Evolutionary conservation across 2,113 vertebrate species (phyloP), one percentile per base, ranked within the genome.

Genomic region (Gallinago jamesoni): DNA sequence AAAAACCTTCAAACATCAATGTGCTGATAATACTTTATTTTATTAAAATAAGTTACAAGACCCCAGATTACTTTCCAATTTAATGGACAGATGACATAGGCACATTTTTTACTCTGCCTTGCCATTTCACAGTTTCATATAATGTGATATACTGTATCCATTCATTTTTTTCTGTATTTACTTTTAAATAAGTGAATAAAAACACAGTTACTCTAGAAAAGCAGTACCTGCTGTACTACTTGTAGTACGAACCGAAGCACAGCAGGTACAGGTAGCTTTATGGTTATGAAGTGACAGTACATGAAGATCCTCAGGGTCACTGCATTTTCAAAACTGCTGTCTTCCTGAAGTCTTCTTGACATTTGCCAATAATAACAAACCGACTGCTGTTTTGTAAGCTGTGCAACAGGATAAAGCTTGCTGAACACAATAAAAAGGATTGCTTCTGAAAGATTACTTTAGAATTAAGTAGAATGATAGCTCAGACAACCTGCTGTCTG

Each of bases 401-500:
- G 57, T 84, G 76, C 80, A 91, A 35, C 81, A 70, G 72, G 83
- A 53, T 84, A 87, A 90, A 94, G 70, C 22, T 75, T 10, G 37
- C 77, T 55, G 48, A 69, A 89, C 67, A 52, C 59, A 69, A 60
- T 45, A 67, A 87, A 77, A 83, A 91, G 13, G 17, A 48, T 68
- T 64, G 43, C 79, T 84, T 91, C 87, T 72, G 77, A 52, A 74
- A 67, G 39, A 48, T 35, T 68, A 23, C 78, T 82, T 88, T 76
- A 16, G 23, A 93, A 81, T 57, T 12, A 80, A 79, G 59, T 35
- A 87, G 30, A 62, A 43, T 30, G 30, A 53, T 69, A n/a, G 67
- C 41, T 96, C 97, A 99, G 72, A 84, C 96, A 97, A 97, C 97
- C 68, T 97, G 91, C 93, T 98, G 94, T 96, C 92, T 92, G 45